Base-by-base conservation (phyloP, 2,113 vertebrate species). In the Strix aluco region DNA sequence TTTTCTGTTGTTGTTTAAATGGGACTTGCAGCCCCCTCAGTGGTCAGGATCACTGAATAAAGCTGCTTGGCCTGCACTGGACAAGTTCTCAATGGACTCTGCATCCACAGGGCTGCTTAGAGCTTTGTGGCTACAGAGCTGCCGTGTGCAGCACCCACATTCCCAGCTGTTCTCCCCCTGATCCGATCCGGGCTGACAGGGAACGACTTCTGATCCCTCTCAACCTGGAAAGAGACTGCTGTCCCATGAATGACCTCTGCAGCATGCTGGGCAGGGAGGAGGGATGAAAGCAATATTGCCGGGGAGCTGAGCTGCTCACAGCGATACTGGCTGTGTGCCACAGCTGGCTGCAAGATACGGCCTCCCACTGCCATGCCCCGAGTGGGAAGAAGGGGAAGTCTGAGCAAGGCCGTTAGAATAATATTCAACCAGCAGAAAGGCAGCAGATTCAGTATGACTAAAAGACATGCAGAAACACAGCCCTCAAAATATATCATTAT, bases 151-250 rank as follows among this genome's bases (percentile, higher is more conserved):
- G 91, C 44, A 63, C 61, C 84, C 69, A 29, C 91, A 93, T 96
- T 94, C 91, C 58, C 95, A 97, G 96, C 93, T 97, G 95, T 29
- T 61, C 47, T 55, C 65, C 52, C 65, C 86, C 61, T 52, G 69
- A 89, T 59, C 59, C 0, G 0, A 57, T 44, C 9, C 2, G 0
- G 27, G 55, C 59, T 70, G 69, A 69, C 63, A 59, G 36, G 74
- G 92, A 88, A 77, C 3, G 36, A 49, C 80, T 95, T 32, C 72
- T 92, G 80, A 2, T 95, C 81, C 87, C 61, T 52, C 65, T 71
- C 57, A 72, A 6, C 42, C 83, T 69, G 57, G 14, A 84, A 34
- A 86, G 51, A 84, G 83, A 19, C 61, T 46, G 78, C 61, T 97
- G 96, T 40, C 91, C 94, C 0, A 0, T 20, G 36, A 36, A 38